Percentiles rank a stretch among this genome's conserved stretches.
phyloP scores from a whole-genome alignment of 2,888 invertebrate genomes.

The Metalampra italica region DNA sequence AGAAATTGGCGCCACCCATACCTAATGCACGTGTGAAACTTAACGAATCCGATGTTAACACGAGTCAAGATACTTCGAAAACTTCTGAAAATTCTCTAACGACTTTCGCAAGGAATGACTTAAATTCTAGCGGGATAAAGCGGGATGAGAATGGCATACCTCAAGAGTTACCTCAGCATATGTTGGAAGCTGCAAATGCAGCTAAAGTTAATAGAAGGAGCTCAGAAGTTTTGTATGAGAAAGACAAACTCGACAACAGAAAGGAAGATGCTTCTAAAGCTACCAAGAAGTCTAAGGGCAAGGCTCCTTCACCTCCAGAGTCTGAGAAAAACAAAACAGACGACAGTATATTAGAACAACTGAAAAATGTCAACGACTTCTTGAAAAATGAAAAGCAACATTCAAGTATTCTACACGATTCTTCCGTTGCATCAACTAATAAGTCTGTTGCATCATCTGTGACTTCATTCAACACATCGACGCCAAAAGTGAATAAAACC shows the following conservation, averaged over 20 bases:
- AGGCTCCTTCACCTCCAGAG: slow-evolving; percentile 86
- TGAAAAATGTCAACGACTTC: slow-evolving; percentile 61
- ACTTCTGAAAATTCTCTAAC: slow-evolving; percentile 48
- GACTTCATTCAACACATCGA: slow-evolving; percentile 55
- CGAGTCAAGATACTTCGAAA: slow-evolving; percentile 47
- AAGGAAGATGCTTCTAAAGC: slow-evolving; percentile 42
- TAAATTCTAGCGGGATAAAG: slow-evolving; percentile 79
- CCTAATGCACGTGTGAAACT: slow-evolving; percentile 65
- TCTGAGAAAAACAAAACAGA: slow-evolving; percentile 67
- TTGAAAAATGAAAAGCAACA: slow-evolving; percentile 63
- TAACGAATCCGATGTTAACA: slow-evolving; percentile 55
- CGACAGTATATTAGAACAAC: slow-evolving; percentile 66
- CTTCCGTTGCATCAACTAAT: slow-evolving; percentile 34
- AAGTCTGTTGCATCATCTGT: slow-evolving; percentile 37
- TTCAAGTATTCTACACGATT: slow-evolving; percentile 56
- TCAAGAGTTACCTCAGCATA: slow-evolving; percentile 84
- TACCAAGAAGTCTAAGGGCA: slow-evolving; percentile 82
- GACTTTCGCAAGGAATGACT: slow-evolving; percentile 61
- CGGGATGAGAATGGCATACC: slow-evolving; percentile 81
- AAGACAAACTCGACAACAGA: slow-evolving; percentile 51
- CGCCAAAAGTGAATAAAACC: slow-evolving; percentile 66
- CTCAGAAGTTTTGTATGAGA: slow-evolving; percentile 50
- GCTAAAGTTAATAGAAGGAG: slow-evolving; percentile 83
- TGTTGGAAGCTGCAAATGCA: slow-evolving; percentile 84
- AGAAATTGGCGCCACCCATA: slow-evolving; percentile 70